Percentiles rank a stretch among this genome's conserved stretches.
Conservation (phyloP, 2,888 invertebrate genomes). For the Aphidoletes aphidimyza region DNA sequence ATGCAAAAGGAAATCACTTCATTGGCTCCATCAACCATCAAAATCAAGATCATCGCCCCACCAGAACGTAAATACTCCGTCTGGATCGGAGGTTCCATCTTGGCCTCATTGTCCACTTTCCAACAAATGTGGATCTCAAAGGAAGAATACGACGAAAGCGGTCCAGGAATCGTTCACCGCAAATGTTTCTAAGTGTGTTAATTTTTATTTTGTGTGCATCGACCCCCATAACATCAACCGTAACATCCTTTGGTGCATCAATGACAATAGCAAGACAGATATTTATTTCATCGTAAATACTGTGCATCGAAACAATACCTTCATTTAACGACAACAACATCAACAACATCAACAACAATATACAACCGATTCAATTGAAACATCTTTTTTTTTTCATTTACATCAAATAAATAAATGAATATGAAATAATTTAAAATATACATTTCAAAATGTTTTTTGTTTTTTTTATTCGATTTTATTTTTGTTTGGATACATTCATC, state of each 20-base stretch:
- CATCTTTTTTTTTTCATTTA: neutral
- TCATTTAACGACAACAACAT: constrained; percentile 34
- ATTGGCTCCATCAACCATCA: constrained; percentile 90
- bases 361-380: neutral
- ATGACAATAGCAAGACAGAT: neutral
- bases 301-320: constrained; percentile 40
- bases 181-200: constrained; percentile 88
- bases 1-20: constrained; percentile 92
- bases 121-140: constrained; percentile 97
- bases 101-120: constrained; percentile 91
- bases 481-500: too few relatives aligned
- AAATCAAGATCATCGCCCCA: constrained; percentile 94
- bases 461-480: too few relatives aligned
- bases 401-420: constrained; percentile 34
- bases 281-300: constrained; percentile 32
- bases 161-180: constrained; percentile 94
- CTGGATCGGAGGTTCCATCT: constrained; percentile 90
- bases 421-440: neutral
- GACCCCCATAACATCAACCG: neutral
- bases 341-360: constrained; percentile 8
- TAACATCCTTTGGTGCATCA: neutral
- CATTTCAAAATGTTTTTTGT: neutral
- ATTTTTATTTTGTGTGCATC: neutral
- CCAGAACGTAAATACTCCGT: constrained; percentile 92
- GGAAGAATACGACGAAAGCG: constrained; percentile 95